Evolutionary conservation across 64 coral and sea anemone species (phyloP).

Genomic region (Hydrozoanthus tunicans): DNA sequence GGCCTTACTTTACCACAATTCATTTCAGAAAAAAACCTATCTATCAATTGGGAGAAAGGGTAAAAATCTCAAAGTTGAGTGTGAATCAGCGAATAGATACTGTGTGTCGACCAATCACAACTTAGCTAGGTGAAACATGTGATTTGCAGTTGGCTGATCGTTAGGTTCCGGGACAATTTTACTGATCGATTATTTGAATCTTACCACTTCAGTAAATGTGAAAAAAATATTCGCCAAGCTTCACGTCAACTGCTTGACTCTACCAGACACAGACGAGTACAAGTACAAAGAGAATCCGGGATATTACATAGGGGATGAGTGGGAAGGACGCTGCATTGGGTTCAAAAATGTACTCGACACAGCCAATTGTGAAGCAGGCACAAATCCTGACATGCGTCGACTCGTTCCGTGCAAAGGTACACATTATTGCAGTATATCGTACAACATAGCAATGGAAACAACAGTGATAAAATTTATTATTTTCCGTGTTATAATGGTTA

Average conservation of each 20-base stretch:
- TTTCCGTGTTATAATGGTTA: too few species aligned
- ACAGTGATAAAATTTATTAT: not conserved
- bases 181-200: too few species aligned
- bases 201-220: not conserved
- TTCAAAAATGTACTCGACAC: not conserved
- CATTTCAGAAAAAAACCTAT: too few species aligned
- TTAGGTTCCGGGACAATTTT: too few species aligned
- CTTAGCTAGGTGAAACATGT: too few species aligned
- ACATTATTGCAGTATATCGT: not conserved
- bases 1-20: too few species aligned
- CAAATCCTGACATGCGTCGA: not conserved
- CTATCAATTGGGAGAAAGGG: too few species aligned
- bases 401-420: not conserved
- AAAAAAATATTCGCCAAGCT: not conserved
- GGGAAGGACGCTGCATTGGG: not conserved
- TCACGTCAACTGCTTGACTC: not conserved
- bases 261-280: not conserved
- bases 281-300: not conserved
- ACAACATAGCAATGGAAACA: not conserved
- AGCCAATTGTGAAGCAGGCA: not conserved
- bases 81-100: too few species aligned
- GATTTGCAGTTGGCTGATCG: too few species aligned
- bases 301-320: not conserved
- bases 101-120: too few species aligned
- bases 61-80: too few species aligned